Conservation (phyloP, 2,888 invertebrate species). For the Girardia tigrina region DNA sequence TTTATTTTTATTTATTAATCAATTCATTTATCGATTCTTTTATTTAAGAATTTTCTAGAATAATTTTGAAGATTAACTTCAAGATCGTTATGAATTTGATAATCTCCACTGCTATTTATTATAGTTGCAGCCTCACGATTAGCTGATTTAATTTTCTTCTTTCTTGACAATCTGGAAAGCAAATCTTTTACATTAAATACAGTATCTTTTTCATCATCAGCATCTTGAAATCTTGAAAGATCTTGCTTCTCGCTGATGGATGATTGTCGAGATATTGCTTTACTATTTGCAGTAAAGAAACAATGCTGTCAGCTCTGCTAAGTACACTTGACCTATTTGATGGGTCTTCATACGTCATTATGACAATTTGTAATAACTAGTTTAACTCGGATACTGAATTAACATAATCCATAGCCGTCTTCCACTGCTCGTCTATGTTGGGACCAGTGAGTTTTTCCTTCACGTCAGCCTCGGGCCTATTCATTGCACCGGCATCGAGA, state of each 20-base stretch:
- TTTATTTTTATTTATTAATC: too few relatives aligned
- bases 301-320: background rate
- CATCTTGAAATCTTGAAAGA: background rate
- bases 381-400: slow-evolving; percentile 88
- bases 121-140: background rate
- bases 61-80: too few relatives aligned
- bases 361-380: slow-evolving; percentile 84
- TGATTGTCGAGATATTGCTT: background rate
- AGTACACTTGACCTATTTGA: slow-evolving; percentile 56
- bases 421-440: slow-evolving; percentile 62
- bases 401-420: slow-evolving; percentile 91
- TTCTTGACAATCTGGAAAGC: slow-evolving; percentile 1
- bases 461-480: too few relatives aligned
- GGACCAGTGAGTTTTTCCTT: too few relatives aligned
- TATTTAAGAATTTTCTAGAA: too few relatives aligned
- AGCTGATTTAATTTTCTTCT: slow-evolving; percentile 10
- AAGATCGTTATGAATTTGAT: background rate
- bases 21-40: too few relatives aligned
- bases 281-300: background rate
- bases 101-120: background rate
- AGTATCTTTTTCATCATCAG: background rate
- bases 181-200: slow-evolving; percentile 17
- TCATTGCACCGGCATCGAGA: too few relatives aligned
- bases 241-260: slow-evolving; percentile 5
- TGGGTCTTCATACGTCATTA: slow-evolving; percentile 92